Conservation (phyloP, 2,113 vertebrate species). For the Bubo scandiacus region DNA sequence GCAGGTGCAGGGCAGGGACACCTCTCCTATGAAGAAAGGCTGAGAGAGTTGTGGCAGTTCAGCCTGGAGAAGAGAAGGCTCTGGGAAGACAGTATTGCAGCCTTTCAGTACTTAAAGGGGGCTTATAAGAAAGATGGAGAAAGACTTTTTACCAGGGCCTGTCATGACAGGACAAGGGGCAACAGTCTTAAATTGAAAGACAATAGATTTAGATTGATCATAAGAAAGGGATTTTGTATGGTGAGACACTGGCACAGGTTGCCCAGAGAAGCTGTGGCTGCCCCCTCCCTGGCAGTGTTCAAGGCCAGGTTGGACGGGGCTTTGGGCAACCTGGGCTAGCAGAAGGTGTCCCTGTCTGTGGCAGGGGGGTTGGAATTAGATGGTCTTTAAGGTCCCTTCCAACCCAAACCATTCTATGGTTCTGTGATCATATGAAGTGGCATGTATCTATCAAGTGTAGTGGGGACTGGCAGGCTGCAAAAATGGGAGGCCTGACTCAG, state of each 20-base stretch:
- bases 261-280: not conserved
- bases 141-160: not conserved
- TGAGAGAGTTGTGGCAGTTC: not conserved
- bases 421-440: not conserved
- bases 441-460: rapidly evolving
- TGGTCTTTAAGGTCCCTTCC: not conserved
- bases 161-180: not conserved
- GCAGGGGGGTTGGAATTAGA: not conserved
- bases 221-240: not conserved
- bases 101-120: not conserved
- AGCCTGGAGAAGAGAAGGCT: not conserved
- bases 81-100: rapidly evolving
- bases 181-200: not conserved
- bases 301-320: not conserved
- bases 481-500: not conserved
- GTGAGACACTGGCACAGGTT: not conserved
- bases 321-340: not conserved
- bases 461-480: not conserved
- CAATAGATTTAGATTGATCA: not conserved
- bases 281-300: not conserved
- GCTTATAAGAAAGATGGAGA: not conserved
- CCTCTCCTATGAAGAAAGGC: not conserved
- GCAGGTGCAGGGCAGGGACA: not conserved
- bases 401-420: not conserved
- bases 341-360: not conserved